Percentiles rank a stretch among this genome's conserved stretches.
phyloP scores from a whole-genome alignment of 1,140 invertebrate genomes.

The Megalopta genalis region DNA sequence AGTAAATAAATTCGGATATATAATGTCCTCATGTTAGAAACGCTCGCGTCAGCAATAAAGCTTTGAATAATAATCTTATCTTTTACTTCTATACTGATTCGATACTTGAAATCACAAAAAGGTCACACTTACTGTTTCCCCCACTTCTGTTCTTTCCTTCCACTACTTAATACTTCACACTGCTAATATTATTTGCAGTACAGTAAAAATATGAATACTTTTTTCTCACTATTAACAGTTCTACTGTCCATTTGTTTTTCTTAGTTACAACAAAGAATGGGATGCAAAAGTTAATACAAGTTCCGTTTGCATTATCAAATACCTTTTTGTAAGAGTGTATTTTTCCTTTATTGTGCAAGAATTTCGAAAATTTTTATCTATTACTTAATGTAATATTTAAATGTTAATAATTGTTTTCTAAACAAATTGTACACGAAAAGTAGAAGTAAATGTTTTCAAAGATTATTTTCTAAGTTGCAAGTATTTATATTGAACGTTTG shows the following conservation, averaged over 20 bases:
- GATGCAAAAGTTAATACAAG: neutral
- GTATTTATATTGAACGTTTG: constrained; percentile 12
- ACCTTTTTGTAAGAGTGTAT: neutral
- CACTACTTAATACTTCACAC: neutral
- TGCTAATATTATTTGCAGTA: neutral
- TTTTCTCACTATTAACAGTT: neutral
- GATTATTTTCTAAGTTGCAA: neutral
- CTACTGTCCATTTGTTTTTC: neutral
- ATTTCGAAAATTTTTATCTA: neutral
- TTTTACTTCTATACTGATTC: neutral
- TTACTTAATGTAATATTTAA: neutral
- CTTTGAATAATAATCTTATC: neutral
- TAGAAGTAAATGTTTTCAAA: neutral
- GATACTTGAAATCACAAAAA: neutral
- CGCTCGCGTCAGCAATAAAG: neutral
- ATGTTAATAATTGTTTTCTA: neutral
- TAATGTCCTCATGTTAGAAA: neutral
- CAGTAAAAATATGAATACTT: neutral
- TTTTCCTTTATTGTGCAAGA: neutral
- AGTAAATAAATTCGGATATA: neutral
- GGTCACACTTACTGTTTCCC: neutral
- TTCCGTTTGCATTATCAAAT: neutral
- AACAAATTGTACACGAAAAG: neutral
- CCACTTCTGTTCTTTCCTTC: neutral
- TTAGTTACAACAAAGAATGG: neutral